A percentile compares a stretch with the other conserved stretches of the same genome.
These are phyloP conservation scores for Octodonta nipae DNA, from an alignment of 2,888 invertebrate genomes.

Conservation along the genomic window DNA sequence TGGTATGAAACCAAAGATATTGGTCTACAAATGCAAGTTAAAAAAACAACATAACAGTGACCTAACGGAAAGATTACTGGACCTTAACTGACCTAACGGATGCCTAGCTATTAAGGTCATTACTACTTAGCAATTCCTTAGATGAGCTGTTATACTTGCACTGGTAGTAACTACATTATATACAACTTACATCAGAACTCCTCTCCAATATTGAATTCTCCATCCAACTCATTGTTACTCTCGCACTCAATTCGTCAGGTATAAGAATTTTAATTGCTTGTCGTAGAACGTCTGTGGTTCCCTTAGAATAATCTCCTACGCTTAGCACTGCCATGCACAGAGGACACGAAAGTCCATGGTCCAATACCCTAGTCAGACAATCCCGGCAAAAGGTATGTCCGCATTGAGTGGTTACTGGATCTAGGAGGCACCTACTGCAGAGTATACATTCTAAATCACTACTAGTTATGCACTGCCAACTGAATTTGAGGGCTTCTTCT, in stretches of 20 bases:
- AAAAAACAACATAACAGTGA: too few relatives aligned
- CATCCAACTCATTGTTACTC: conserved; percentile 36
- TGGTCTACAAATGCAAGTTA: too few relatives aligned
- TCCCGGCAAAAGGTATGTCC: conserved; percentile 80
- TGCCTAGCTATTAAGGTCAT: too few relatives aligned
- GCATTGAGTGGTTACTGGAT: conserved; percentile 80
- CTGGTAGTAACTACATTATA: too few relatives aligned
- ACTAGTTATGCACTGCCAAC: conserved; percentile 18
- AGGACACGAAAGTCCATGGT: conserved; percentile 71
- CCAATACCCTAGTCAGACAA: conserved; percentile 73
- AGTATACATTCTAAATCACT: conserved; percentile 69
- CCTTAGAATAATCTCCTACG: conserved; percentile 37
- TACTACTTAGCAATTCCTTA: too few relatives aligned
- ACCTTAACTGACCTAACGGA: too few relatives aligned
- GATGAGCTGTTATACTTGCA: too few relatives aligned
- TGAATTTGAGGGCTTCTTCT: conserved; percentile 33
- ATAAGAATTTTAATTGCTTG: conserved; percentile 52
- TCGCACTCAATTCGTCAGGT: conserved; percentile 46
- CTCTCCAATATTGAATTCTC: conserved; percentile 30
- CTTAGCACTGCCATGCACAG: conserved; percentile 66
- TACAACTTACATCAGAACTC: conserved; percentile 13
- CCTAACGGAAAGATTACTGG: too few relatives aligned
- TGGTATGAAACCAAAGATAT: too few relatives aligned
- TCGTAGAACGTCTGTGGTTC: conserved; percentile 46
- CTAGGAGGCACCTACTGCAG: conserved; percentile 60